Evolutionary conservation across 2,113 vertebrate species (phyloP), one percentile per base, ranked within the genome.

Genomic region (Camelus dromedarius): DNA sequence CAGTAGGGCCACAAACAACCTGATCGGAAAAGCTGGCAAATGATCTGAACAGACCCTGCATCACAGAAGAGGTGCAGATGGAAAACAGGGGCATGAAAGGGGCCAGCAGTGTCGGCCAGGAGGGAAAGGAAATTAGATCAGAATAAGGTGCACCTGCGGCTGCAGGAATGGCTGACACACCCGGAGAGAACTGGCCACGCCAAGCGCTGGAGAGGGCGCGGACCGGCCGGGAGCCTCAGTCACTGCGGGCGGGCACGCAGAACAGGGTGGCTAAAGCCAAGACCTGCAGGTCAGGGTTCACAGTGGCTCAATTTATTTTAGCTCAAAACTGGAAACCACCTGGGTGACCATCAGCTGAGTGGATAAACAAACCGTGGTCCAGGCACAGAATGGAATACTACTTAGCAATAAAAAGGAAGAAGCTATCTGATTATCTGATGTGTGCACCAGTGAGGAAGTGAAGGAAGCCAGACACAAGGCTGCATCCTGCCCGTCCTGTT

Each of bases 391-490:
- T 0, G 10, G 50, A 3, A 9, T 8, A 10, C 19, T 1, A 19
- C 19, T 52, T 8, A 7, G 76, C 42, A 26, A 8, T 28, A 8
- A 12, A 9, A 67, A 13, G 32, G 24, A 42, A 60, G 38, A 11
- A 3, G 8, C 3, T 7, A 9, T 30, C 62, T 0, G 13, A 30
- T 5, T 7, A 12, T 30, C 62, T 0, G 13, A 30, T 5, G n/a
- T 20, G 14, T 0, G 3, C 2, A 2, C 13, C 4, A 2, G 3
- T 0, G 0, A 28, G 35, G 67, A n/a, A 8, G 28, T 0, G 66
- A 42, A 22, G 32, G 69, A 48, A 11, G 46, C 79, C 50, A 24
- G 91, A 28, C 20, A 14, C 20, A 12, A 50, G 50, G 19, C 54
- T 18, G 1, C 8, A 8, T 0, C 2, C 16, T 1, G n/a, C 30